Evolutionary conservation across 1,140 invertebrate genomes (phyloP), one percentile per base, ranked within the genome.

Genomic region (Oppia nitens): DNA sequence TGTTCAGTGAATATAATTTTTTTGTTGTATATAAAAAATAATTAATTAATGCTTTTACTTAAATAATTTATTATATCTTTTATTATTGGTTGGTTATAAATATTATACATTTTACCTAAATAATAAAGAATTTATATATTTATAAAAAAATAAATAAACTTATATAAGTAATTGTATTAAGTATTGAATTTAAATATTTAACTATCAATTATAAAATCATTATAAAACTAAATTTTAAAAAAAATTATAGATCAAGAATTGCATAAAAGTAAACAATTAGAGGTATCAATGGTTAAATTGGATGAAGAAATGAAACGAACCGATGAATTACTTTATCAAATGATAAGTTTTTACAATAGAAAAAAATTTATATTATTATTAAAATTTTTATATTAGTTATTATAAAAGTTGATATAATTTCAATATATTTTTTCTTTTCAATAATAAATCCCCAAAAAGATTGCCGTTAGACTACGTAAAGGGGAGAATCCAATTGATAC

Each of bases 231-330:
- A n/a, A n/a, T n/a, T n/a, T n/a, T n/a, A n/a, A n/a, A n/a, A n/a
- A n/a, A n/a, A n/a, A n/a, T n/a, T n/a, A n/a, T n/a, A 40, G 32
- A 40, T 17, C 32, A 40, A 17, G 92, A 97, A 68, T 87, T 95
- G 68, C 81, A 92, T 66, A 97, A 97, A 69, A 94, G 88, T 64
- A 91, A 92, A 68, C 94, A 94, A 66, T 70, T 98, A 27, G 90
- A 96, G 67, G 90, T 95, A 66, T 94, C 88, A 0, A 96, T 97
- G 90, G 77, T 83, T 62, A 92, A 93, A 71, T 70, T 98, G 62
- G 90, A 97, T 68, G 83, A 87, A 60, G 92, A 97, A 71, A 96
- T 95, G 89, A 83, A 84, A 66, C 77, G 89, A 58, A 97, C 93
- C 0, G 92, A 98, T 68, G 88, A 94, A 62, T 73, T 98, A 0